A percentile compares a stretch with the other conserved stretches of the same genome.
phyloP scores from a whole-genome alignment of 1,140 invertebrate genomes.

The Drosophila novamexicana region DNA sequence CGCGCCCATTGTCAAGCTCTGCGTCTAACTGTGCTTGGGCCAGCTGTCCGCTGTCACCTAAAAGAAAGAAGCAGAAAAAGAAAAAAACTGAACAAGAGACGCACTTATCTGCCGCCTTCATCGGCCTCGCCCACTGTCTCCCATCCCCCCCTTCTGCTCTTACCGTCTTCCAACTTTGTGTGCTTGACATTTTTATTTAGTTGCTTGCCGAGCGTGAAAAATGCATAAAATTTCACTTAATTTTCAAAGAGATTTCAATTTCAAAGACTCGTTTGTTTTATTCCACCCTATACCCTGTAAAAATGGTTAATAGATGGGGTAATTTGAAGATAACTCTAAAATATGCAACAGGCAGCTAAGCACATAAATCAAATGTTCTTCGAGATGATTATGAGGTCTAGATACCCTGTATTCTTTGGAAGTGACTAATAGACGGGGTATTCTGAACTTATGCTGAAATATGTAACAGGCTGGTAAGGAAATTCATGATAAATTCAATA shows the following conservation, averaged over 20 bases:
- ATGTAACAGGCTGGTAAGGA: too few relatives aligned
- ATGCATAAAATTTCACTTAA: conserved; percentile 84
- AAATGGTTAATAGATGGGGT: too few relatives aligned
- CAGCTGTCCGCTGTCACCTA: conserved; percentile 71
- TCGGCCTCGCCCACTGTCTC: conserved; percentile 26
- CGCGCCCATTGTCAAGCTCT: conserved; percentile 3
- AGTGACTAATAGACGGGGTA: too few relatives aligned
- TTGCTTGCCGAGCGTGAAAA: conserved; percentile 78
- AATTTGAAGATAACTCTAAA: too few relatives aligned
- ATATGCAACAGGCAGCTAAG: too few relatives aligned
- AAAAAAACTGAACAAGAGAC: conserved; percentile 41
- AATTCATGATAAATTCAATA: too few relatives aligned
- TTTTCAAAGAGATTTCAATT: conserved; percentile 70
- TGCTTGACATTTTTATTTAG: conserved; percentile 83
- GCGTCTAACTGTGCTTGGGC: conserved; percentile 47
- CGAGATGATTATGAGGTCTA: too few relatives aligned
- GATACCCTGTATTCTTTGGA: too few relatives aligned
- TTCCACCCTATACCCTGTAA: background rate
- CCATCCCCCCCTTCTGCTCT: background rate
- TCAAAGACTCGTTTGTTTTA: conserved; percentile 28
- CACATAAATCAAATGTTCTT: too few relatives aligned
- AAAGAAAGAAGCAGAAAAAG: conserved; percentile 1
- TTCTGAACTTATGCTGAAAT: too few relatives aligned
- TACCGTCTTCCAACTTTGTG: conserved; percentile 53
- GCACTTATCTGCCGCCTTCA: conserved; percentile 68